phyloP scores from a whole-genome alignment of 2,888 invertebrate species.

The Conchocele bisecta region DNA sequence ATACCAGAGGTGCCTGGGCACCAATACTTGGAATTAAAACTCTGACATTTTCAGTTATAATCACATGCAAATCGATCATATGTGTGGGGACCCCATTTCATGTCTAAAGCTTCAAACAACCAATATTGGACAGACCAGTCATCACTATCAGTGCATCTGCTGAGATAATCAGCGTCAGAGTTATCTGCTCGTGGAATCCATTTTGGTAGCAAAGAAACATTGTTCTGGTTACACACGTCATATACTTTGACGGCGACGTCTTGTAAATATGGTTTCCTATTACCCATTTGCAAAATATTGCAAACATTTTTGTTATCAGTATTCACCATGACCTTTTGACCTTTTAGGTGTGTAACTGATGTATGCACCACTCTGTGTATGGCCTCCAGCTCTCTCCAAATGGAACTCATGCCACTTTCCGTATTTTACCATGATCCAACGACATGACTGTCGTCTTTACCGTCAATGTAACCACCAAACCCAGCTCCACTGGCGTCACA shows the following conservation, averaged over 20 bases:
- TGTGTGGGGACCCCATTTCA: constrained; percentile 37
- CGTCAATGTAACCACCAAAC: constrained; percentile 1
- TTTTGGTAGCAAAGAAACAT: constrained; percentile 6
- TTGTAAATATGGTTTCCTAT: constrained; percentile 26
- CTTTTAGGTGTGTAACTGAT: constrained; percentile 23
- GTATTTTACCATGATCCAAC: neutral
- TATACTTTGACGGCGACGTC: constrained; percentile 12
- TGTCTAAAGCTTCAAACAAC: constrained; percentile 15
- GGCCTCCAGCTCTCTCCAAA: constrained; percentile 27
- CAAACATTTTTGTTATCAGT: constrained; percentile 40
- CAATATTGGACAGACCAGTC: constrained; percentile 30
- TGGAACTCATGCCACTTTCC: constrained; percentile 21
- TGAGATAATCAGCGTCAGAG: constrained; percentile 28
- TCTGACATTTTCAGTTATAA: constrained; percentile 39
- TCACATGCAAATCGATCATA: constrained; percentile 39
- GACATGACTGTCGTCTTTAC: neutral
- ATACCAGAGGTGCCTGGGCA: constrained; percentile 35
- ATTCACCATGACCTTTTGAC: constrained; percentile 18
- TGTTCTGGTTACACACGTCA: constrained; percentile 3
- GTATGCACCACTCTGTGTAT: constrained; percentile 4
- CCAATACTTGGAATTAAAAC: constrained; percentile 49
- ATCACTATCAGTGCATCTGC: constrained; percentile 23
- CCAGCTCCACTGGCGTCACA: constrained; percentile 40
- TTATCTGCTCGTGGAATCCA: constrained; percentile 28
- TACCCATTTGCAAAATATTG: constrained; percentile 29